A percentile compares a stretch with the other conserved stretches of the same genome.
Evolutionary conservation across 2,113 vertebrate species (phyloP).

Genomic region (Argyrosomus japonicus): DNA sequence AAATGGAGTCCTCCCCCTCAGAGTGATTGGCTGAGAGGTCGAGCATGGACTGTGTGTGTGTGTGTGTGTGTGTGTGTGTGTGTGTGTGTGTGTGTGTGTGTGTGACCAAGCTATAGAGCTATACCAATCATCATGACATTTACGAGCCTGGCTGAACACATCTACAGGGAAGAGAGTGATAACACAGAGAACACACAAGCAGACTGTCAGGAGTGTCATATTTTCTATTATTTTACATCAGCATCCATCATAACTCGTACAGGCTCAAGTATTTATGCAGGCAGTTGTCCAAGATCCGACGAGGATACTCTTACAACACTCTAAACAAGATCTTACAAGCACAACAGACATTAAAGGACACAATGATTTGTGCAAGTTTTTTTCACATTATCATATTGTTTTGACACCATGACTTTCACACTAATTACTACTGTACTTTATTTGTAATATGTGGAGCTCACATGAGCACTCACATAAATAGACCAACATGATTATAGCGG

Average conservation of each 20-base stretch:
- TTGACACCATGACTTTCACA: not conserved
- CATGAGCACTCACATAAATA: not conserved
- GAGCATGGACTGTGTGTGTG: constrained; percentile 15
- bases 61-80: constrained; percentile 5
- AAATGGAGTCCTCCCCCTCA: constrained; percentile 35
- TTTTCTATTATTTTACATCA: constrained; percentile 4
- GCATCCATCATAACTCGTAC: not conserved
- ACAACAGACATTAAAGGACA: constrained; percentile 10
- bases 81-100: constrained; percentile 16
- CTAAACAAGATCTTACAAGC: constrained; percentile 21
- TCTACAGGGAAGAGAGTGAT: constrained; percentile 17
- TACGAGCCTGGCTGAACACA: constrained; percentile 41
- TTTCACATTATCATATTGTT: too few relatives aligned
- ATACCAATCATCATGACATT: constrained; percentile 67
- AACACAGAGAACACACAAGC: constrained; percentile 6
- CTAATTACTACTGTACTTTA: not conserved
- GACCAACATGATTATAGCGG: not conserved
- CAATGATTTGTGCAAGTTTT: not conserved
- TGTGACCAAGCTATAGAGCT: constrained; percentile 33
- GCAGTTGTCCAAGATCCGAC: constrained; percentile 13
- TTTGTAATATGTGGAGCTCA: not conserved
- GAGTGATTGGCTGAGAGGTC: constrained; percentile 51
- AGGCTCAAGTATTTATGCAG: not conserved
- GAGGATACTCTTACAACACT: constrained; percentile 22
- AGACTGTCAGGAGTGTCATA: not conserved